Evolutionary conservation across 2,888 invertebrate genomes (phyloP).

Genomic region (Cataglyphis cursor): DNA sequence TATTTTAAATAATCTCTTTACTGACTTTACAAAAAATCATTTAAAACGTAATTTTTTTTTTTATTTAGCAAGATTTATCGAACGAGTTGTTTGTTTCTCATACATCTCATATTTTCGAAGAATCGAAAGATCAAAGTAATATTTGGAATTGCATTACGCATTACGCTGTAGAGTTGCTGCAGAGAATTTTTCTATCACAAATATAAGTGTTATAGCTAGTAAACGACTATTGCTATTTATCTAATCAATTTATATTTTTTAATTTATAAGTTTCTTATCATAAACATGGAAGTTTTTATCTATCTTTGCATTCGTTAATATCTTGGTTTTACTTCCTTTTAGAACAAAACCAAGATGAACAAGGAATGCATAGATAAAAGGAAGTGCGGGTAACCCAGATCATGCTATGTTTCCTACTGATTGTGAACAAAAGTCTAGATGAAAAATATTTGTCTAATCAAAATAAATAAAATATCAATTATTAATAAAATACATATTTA

Average conservation of each 20-base stretch:
- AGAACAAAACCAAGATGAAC: background rate
- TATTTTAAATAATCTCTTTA: background rate
- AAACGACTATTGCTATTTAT: background rate
- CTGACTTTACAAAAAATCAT: background rate
- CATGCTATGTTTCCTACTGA: background rate
- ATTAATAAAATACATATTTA: background rate
- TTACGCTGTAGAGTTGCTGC: background rate
- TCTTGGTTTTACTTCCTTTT: constrained; percentile 11
- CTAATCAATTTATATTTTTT: background rate
- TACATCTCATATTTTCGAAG: background rate
- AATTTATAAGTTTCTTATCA: background rate
- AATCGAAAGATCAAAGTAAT: background rate
- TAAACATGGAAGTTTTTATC: background rate
- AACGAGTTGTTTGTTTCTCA: background rate
- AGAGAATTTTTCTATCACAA: background rate
- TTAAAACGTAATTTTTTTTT: background rate
- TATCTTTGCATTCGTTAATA: background rate
- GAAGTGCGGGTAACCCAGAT: constrained; percentile 1
- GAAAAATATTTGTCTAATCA: background rate
- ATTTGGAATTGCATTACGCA: background rate
- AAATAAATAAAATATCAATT: background rate
- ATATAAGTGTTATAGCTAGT: background rate
- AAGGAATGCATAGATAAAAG: constrained; percentile 5
- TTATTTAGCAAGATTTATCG: background rate
- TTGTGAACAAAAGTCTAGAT: background rate